Evolutionary conservation across 1,140 invertebrate genomes (phyloP), one percentile per base, ranked within the genome.

Genomic region (Chironomus tepperi): DNA sequence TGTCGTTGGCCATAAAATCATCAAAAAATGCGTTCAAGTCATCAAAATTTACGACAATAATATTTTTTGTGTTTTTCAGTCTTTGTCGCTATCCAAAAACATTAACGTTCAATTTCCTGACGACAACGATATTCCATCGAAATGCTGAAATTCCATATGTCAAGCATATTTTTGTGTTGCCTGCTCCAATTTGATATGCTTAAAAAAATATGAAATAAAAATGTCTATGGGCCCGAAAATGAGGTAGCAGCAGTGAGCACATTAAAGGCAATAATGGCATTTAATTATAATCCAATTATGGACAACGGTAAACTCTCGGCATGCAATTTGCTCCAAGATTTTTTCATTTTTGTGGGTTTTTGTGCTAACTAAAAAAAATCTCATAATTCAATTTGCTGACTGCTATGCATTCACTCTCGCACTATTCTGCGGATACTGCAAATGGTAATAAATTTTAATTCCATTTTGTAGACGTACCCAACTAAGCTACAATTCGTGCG

Each of bases 211-310:
- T 57, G 47, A 15, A 12, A 57, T 57, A 15, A 57, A n/a, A 57
- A 57, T 57, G 47, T 57, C 12, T 57, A n/a, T 57, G n/a, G 12
- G 47, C 3, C 47, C 47, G 15, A 3, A 34, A 34, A 34, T 34
- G 24, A 34, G 24, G 24, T 34, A 57, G 47, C 47, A 57, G 47
- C 10, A 57, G 47, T 1, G 47, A 34, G 47, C 47, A 57, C 12
- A 15, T 57, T 57, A 57, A 57, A 15, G 47, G 47, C 47, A 57
- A 57, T 57, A 57, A 57, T 57, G 47, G 47, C 47, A 57, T 57
- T 57, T 57, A 57, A 57, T 57, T 57, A 12, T 57, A 57, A 57
- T 57, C 47, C 47, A 57, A 57, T 57, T 57, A 57, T 57, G 47
- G 47, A 15, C n/a, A 57, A 57, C 47, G 47, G 47, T 57, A 57